A percentile compares a stretch with the other conserved stretches of the same genome.
Conservation (phyloP, 1,140 invertebrate species). For the Dendrolimus kikuchii region DNA sequence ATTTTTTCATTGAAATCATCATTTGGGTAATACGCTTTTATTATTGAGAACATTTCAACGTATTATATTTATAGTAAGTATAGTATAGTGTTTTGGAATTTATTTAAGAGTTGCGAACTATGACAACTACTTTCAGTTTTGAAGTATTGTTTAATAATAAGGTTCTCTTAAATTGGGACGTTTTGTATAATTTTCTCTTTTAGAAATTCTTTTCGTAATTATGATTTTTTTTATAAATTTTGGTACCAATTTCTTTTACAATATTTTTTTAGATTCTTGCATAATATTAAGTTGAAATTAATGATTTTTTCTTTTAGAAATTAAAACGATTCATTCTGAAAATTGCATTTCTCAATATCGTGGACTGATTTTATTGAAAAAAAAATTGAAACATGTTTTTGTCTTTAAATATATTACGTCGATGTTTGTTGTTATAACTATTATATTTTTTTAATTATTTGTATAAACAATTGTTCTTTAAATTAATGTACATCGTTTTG, state of each 20-base stretch:
- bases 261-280: slow-evolving; percentile 46
- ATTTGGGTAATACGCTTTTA: slow-evolving; percentile 50
- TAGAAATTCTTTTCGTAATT: slow-evolving; percentile 43
- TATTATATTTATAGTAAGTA: slow-evolving; percentile 70
- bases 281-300: slow-evolving; percentile 52
- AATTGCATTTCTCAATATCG: slow-evolving; percentile 68
- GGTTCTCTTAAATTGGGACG: slow-evolving; percentile 33
- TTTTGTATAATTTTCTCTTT: slow-evolving; percentile 32
- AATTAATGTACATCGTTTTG: slow-evolving; percentile 81
- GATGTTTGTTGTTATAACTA: slow-evolving; percentile 79
- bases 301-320: slow-evolving; percentile 42
- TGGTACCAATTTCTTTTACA: slow-evolving; percentile 15
- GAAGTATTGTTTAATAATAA: slow-evolving; percentile 41
- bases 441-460: slow-evolving; percentile 75
- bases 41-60: slow-evolving; percentile 51
- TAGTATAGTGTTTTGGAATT: slow-evolving; percentile 62
- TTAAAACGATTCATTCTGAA: slow-evolving; percentile 63
- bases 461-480: slow-evolving; percentile 79
- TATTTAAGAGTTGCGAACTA: slow-evolving; percentile 56
- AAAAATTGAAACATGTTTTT: slow-evolving; percentile 67
- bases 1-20: slow-evolving; percentile 31
- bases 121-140: slow-evolving; percentile 54
- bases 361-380: slow-evolving; percentile 44
- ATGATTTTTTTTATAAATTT: slow-evolving; percentile 40
- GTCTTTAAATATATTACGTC: slow-evolving; percentile 71